Evolutionary conservation across 2,888 invertebrate genomes (phyloP), one percentile per base, ranked within the genome.

Genomic region (Hydrotaea cyrtoneurina): DNA sequence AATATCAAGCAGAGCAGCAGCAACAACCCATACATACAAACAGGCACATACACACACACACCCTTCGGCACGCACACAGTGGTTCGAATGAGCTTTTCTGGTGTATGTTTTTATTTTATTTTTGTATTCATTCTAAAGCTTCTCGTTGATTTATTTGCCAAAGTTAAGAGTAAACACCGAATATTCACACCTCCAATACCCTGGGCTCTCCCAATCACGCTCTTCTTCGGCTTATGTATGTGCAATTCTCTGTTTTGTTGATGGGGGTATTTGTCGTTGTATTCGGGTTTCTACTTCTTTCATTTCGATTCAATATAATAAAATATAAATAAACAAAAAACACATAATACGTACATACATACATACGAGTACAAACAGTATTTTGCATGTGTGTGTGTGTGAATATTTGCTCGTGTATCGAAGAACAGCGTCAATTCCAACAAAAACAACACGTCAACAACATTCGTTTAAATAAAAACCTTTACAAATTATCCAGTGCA

Each of bases 51-150:
- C 69, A 46, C 23, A 46, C 23, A 64, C 26, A 26, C 36, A 46
- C n/a, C n/a, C n/a, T n/a, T n/a, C n/a, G n/a, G n/a, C n/a, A n/a
- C n/a, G 13, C 23, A 15, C 69, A 46, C 69, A 69, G 69, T 69
- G 69, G 69, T 46, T 46, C 17, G 39, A 46, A 39, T 31, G 69
- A 69, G 69, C 69, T 69, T 69, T 69, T 31, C 0, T 69, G 43
- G 69, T 69, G 39, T 11, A 43, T 21, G 66, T 36, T 66, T n/a
- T n/a, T n/a, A n/a, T n/a, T n/a, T n/a, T n/a, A n/a, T 36, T 19
- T 69, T 21, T 69, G 36, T 36, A n/a, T 55, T 55, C 21, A n/a
- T 46, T 66, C 69, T 21, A 66, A 66, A 66, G 66, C 66, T 66
- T 43, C 19, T 26, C 69, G 69, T 43, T 69, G 69, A 69, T 69